Conservation (phyloP, 30 jellyfish, hydroid and myxozoan genomes). For the Hydractinia symbiolongicarpus region DNA sequence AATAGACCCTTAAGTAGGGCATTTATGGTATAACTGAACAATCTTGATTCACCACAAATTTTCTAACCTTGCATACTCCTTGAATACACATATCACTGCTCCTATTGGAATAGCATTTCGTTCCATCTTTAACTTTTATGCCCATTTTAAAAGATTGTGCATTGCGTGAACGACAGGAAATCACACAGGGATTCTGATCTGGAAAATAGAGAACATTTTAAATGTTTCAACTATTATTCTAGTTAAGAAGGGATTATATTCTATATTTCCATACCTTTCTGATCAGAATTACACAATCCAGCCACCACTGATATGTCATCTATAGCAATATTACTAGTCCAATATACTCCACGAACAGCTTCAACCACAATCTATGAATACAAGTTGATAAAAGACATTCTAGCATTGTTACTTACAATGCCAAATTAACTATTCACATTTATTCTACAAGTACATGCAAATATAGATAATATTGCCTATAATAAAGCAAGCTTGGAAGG, state of each 20-base stretch:
- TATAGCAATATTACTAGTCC: constrained; percentile 66
- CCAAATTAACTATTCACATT: no score
- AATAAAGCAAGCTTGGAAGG: no score
- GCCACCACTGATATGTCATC: constrained; percentile 56
- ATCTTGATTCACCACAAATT: constrained; percentile 31
- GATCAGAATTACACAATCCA: constrained; percentile 54
- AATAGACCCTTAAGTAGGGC: no score
- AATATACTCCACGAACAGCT: constrained; percentile 82
- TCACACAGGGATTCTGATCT: constrained; percentile 68
- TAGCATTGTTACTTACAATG: no score
- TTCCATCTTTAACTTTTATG: constrained; percentile 60
- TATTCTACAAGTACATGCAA: no score
- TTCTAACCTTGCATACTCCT: no score
- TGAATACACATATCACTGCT: no score
- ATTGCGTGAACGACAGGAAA: constrained; percentile 72
- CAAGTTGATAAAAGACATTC: no score
- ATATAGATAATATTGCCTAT: no score
- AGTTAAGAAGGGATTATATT: no score
- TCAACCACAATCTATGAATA: constrained; percentile 48
- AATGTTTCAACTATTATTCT: no score
- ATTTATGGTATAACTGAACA: constrained; percentile 32
- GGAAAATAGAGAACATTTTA: not conserved
- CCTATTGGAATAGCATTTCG: not conserved
- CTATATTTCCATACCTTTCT: constrained; percentile 1
- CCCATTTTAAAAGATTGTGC: constrained; percentile 52